These are phyloP conservation scores for Panurus biarmicus DNA, from an alignment of 2,113 vertebrate genomes.

Conservation along the genomic window DNA sequence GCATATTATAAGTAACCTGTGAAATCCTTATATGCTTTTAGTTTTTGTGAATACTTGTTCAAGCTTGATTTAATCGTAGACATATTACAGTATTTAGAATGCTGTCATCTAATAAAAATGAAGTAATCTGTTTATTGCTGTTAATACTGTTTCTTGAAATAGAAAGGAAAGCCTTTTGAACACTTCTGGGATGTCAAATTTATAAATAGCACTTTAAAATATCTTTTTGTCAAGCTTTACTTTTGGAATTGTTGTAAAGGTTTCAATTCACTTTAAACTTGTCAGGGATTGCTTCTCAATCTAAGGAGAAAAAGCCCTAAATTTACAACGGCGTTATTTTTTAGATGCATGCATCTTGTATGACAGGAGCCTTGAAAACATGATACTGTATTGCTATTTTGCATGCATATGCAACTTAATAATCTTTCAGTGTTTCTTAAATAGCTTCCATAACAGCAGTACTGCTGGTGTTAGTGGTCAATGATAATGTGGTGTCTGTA, in stretches of 20 bases:
- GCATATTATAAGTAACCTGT: background rate
- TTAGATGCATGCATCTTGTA: background rate
- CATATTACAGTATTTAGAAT: background rate
- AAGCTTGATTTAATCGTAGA: background rate
- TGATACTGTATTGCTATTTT: background rate
- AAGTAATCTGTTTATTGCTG: background rate
- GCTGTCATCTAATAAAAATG: background rate
- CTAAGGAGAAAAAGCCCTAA: background rate
- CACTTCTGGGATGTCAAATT: background rate
- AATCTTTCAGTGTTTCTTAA: background rate
- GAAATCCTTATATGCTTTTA: background rate
- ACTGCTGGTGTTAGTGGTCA: background rate
- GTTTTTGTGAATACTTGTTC: background rate
- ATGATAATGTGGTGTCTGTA: background rate
- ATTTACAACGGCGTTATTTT: background rate
- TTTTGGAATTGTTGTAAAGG: background rate
- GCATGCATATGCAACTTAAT: background rate
- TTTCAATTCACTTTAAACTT: background rate
- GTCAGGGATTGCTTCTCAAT: background rate
- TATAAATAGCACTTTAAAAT: background rate
- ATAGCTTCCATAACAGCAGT: background rate
- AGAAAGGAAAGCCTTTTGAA: background rate
- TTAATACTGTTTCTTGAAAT: background rate
- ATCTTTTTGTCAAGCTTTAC: too few species aligned
- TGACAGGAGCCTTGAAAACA: background rate